A percentile compares a stretch with the other conserved stretches of the same genome.
phyloP scores from a whole-genome alignment of 2,888 invertebrate species.

The Brachypalpus laphriformis region DNA sequence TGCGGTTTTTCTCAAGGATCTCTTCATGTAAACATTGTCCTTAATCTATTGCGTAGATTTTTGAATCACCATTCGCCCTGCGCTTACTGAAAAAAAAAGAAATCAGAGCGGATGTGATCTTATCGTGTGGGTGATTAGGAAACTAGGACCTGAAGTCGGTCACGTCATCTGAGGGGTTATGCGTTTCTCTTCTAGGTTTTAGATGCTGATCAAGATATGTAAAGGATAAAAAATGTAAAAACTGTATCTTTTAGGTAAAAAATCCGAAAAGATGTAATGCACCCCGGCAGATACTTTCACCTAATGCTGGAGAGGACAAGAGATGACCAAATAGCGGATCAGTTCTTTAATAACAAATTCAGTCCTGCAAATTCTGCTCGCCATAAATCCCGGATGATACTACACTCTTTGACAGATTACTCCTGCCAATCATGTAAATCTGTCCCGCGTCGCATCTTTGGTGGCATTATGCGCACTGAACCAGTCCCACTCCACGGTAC shows the following conservation, averaged over 20 bases:
- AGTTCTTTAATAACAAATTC: no score
- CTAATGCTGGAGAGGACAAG: no score
- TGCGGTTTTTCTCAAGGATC: constrained; percentile 59
- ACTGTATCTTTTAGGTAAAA: no score
- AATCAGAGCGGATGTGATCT: not conserved
- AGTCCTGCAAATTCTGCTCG: no score
- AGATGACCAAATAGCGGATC: no score
- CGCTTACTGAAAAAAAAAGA: not conserved
- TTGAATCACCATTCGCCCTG: not conserved
- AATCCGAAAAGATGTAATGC: no score
- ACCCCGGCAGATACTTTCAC: no score
- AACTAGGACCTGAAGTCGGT: not conserved
- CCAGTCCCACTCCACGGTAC: not conserved
- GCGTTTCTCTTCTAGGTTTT: not conserved
- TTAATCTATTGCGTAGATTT: not conserved
- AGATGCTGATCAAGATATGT: not conserved
- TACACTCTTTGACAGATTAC: constrained; percentile 28
- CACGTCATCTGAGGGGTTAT: not conserved
- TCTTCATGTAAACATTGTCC: constrained; percentile 35
- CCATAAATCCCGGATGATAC: no score
- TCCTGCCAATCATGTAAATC: constrained; percentile 20
- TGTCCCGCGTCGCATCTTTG: constrained; percentile 3
- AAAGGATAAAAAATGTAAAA: not conserved
- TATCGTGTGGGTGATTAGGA: constrained; percentile 20
- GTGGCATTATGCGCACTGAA: constrained; percentile 14